Percentiles rank a stretch among this genome's conserved stretches.
These are phyloP conservation scores for Bombus confusus DNA, from an alignment of 1,140 invertebrate species.

Conservation along the genomic window DNA sequence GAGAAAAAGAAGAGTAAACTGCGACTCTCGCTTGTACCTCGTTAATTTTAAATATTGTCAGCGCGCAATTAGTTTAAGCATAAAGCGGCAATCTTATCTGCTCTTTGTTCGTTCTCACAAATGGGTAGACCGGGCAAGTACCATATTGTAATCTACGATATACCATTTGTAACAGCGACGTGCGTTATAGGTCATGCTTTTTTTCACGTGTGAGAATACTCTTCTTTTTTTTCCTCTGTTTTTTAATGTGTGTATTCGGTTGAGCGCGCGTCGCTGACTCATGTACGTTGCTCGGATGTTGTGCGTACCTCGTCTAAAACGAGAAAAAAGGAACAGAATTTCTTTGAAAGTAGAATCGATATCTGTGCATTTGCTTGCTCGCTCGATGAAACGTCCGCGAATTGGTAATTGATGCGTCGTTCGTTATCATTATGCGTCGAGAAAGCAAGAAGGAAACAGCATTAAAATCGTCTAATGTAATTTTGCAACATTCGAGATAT, in stretches of 20 bases:
- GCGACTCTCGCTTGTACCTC: slow-evolving; percentile 38
- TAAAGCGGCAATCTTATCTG: slow-evolving; percentile 75
- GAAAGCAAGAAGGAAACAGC: neutral
- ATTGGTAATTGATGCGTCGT: neutral
- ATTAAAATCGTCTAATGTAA: neutral
- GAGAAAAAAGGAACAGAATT: neutral
- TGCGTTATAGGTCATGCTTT: slow-evolving; percentile 38
- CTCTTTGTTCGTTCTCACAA: slow-evolving; percentile 72
- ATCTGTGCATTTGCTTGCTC: neutral
- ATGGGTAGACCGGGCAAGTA: slow-evolving; percentile 29
- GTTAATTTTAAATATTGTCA: slow-evolving; percentile 71
- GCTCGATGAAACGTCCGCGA: too few species aligned
- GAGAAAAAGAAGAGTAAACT: slow-evolving; percentile 4
- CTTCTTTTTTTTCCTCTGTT: slow-evolving; percentile 9
- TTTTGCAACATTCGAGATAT: neutral
- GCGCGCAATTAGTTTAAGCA: slow-evolving; percentile 73
- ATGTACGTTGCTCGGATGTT: slow-evolving; percentile 27
- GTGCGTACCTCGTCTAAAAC: neutral
- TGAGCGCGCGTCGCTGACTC: slow-evolving; percentile 45
- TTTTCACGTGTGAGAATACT: slow-evolving; percentile 42
- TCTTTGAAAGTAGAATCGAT: neutral
- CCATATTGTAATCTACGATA: slow-evolving; percentile 57
- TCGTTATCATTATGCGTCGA: neutral
- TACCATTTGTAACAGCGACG: slow-evolving; percentile 22
- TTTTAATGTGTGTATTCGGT: slow-evolving; percentile 31